Conservation (phyloP, 2,888 invertebrate genomes). For the Perdita meconis region DNA sequence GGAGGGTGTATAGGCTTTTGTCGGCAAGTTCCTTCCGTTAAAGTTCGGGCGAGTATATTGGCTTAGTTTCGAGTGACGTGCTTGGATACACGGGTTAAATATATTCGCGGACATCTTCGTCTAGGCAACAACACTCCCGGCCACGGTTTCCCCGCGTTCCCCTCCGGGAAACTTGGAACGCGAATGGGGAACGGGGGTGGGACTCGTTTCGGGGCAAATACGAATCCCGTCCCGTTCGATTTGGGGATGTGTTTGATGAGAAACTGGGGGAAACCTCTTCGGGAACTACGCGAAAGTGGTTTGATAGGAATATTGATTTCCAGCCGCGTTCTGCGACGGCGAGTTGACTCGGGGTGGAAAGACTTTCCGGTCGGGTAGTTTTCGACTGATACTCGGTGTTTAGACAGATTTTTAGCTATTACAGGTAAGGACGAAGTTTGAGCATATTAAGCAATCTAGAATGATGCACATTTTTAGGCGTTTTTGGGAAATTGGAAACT, state of each 20-base stretch:
- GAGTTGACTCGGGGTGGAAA: not conserved
- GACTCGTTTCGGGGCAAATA: not conserved
- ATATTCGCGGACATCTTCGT: slow-evolving; percentile 51
- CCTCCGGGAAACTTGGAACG: slow-evolving; percentile 28
- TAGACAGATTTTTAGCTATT: too few relatives aligned
- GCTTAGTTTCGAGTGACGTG: slow-evolving; percentile 73
- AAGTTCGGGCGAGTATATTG: slow-evolving; percentile 72
- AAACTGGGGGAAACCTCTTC: not conserved
- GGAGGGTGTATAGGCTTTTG: slow-evolving; percentile 75
- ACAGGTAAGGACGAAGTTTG: too few relatives aligned
- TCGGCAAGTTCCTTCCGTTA: slow-evolving; percentile 70
- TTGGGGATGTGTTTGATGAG: not conserved
- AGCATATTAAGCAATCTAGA: too few relatives aligned
- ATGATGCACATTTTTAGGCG: too few relatives aligned
- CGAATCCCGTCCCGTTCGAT: not conserved
- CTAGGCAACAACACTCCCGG: slow-evolving; percentile 33
- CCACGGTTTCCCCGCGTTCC: slow-evolving; percentile 10
- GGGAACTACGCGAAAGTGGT: not conserved
- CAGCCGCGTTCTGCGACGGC: not conserved
- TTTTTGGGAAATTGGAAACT: too few relatives aligned
- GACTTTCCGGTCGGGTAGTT: not conserved
- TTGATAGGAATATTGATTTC: not conserved
- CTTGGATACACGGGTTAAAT: slow-evolving; percentile 66
- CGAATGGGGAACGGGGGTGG: not conserved
- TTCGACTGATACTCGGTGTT: too few relatives aligned